Evolutionary conservation across 1,140 invertebrate species (phyloP).

Genomic region (Papilio polyxenes): DNA sequence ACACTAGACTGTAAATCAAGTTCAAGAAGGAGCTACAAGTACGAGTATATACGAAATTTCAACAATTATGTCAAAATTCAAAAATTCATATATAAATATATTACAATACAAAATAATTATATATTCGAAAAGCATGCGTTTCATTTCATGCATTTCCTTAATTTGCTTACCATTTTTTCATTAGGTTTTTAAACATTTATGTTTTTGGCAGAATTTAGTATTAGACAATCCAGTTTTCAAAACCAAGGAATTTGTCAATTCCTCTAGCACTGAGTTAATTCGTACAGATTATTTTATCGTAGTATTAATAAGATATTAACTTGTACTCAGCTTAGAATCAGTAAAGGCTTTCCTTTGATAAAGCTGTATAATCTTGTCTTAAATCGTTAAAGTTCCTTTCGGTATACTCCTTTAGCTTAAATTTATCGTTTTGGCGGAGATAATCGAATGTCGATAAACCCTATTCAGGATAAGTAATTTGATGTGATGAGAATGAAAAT

Average conservation of each 20-base stretch:
- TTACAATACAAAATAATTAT: too few relatives aligned
- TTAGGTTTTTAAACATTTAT: too few relatives aligned
- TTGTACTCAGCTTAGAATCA: not conserved
- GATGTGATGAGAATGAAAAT: conserved; percentile 17
- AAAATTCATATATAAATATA: too few relatives aligned
- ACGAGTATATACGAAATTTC: not conserved
- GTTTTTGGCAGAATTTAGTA: too few relatives aligned
- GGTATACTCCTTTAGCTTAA: not conserved
- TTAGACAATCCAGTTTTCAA: too few relatives aligned
- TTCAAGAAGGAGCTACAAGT: not conserved
- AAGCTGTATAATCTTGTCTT: conserved; percentile 6
- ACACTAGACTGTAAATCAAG: not conserved
- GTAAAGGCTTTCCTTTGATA: not conserved
- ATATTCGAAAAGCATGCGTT: too few relatives aligned
- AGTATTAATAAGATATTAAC: not conserved
- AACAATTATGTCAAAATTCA: not conserved
- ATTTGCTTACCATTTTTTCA: too few relatives aligned
- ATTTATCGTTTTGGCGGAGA: conserved; percentile 5
- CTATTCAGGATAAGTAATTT: conserved; percentile 17
- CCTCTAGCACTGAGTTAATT: too few relatives aligned
- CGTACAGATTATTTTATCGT: not conserved
- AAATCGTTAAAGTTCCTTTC: conserved; percentile 20
- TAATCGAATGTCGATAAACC: not conserved
- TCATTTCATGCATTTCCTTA: too few relatives aligned
- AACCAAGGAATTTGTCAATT: too few relatives aligned